Percentiles rank a stretch among this genome's conserved stretches.
Conservation (phyloP, 2,888 invertebrate genomes). For the Euplexia lucipara region DNA sequence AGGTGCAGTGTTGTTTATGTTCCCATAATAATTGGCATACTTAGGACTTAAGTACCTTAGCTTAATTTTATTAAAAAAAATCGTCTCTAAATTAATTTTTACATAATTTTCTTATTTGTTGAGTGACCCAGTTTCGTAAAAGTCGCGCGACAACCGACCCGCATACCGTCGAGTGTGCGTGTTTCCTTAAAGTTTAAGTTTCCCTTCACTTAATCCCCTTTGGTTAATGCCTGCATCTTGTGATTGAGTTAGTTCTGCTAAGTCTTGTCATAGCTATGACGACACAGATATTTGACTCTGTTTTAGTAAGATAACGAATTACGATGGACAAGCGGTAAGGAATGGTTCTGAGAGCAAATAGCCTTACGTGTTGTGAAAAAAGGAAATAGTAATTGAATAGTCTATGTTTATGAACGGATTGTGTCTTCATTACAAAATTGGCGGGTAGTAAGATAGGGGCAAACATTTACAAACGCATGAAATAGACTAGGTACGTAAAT, state of each 20-base stretch:
- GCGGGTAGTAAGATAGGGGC: no score
- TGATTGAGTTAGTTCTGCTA: conserved; percentile 37
- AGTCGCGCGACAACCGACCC: not conserved
- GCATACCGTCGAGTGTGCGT: conserved; percentile 20
- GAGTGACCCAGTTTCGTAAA: not conserved
- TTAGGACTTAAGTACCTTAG: no score
- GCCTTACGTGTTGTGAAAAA: not conserved
- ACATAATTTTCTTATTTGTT: no score
- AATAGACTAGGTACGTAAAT: no score
- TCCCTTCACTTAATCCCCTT: conserved; percentile 27
- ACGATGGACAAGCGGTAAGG: conserved; percentile 10
- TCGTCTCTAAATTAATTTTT: no score
- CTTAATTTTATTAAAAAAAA: not conserved
- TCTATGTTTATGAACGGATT: no score
- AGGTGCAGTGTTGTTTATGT: no score
- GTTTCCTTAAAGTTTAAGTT: conserved; percentile 25
- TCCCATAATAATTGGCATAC: no score
- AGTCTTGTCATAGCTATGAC: conserved; percentile 19
- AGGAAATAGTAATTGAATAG: not conserved
- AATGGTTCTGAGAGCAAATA: not conserved
- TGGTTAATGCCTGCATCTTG: conserved; percentile 50
- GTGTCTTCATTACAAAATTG: no score
- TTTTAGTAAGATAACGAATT: conserved; percentile 33
- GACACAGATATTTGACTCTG: conserved; percentile 29
- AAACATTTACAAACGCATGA: no score